Evolutionary conservation across 2,113 vertebrate species (phyloP), one percentile per base, ranked within the genome.

Genomic region (Damaliscus lunatus): DNA sequence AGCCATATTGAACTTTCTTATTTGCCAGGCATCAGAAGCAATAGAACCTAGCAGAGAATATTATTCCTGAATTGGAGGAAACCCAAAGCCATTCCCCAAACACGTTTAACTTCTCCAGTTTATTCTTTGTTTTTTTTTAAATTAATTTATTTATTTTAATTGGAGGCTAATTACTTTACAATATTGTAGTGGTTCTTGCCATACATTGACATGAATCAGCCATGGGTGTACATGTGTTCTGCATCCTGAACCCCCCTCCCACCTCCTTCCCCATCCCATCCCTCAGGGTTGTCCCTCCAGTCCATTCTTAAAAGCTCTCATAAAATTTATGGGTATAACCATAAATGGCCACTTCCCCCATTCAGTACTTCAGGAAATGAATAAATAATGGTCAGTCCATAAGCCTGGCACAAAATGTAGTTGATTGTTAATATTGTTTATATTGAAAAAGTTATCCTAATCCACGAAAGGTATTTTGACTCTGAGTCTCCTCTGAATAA

Each of bases 251-350:
- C n/a, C n/a, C 9, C 62, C 5, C 19, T 12, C 19, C 67, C n/a
- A 3, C 10, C 19, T 23, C n/a, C 67, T n/a, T 71, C 19, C 67
- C 10, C n/a, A 71, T 12, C 10, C 10, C n/a, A 36, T 71, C n/a
- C 67, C 67, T 40, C 67, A 40, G 67, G 67, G 67, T 71, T 71
- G 67, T 40, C 67, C 19, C 43, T 96, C 57, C 53, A 97, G 17
- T 85, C 83, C 36, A 94, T 98, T 98, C 96, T 94, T 86, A 97
- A 98, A 98, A 93, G 9, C 46, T 81, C 46, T 80, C 40, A 27
- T 43, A 78, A 86, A 80, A 98, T 84, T 84, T 77, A 87, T 7
- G 92, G 96, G 82, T 53, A 71, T 46, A 96, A 92, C 85, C 52
- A 74, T 90, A 97, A 98, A 90, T 91, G 92, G 67, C 46, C 88